Percentiles rank a stretch among this genome's conserved stretches.
Conservation (phyloP, 2,797 vertebrate species). For the Protosalanx chinensis region DNA sequence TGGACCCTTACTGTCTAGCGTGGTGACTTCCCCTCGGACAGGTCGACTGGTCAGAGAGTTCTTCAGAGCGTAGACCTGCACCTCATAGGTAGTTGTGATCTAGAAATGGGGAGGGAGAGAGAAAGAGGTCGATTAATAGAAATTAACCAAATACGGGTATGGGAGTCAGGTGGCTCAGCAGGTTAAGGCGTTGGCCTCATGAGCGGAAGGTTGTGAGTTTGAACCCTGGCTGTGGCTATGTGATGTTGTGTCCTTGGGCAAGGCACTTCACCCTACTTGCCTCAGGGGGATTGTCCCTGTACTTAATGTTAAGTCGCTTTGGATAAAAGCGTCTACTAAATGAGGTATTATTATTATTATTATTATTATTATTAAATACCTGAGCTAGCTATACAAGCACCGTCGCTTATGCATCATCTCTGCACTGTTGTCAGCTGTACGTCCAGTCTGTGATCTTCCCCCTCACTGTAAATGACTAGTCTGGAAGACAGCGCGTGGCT, state of each 20-base stretch:
- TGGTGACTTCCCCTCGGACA: constrained; percentile 82
- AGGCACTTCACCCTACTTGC: too few relatives aligned
- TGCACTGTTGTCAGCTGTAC: constrained; percentile 6
- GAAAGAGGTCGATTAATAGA: not conserved
- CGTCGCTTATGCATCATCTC: not conserved
- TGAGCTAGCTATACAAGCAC: too few relatives aligned
- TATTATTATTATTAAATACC: too few relatives aligned
- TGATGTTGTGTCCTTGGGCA: too few relatives aligned
- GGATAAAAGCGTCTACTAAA: too few relatives aligned
- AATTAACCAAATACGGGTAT: not conserved
- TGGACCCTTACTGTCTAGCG: constrained; percentile 85
- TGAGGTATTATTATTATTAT: too few relatives aligned
- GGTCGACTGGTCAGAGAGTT: constrained; percentile 88
- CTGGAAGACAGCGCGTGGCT: constrained; percentile 21
- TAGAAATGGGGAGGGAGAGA: constrained; percentile 43
- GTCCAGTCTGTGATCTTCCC: constrained; percentile 18
- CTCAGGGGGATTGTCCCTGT: too few relatives aligned
- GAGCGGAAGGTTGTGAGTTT: too few relatives aligned
- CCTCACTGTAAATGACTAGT: constrained; percentile 29
- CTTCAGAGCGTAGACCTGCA: constrained; percentile 89
- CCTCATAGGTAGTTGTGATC: constrained; percentile 92
- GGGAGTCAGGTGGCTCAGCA: not conserved
- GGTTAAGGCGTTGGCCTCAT: too few relatives aligned
- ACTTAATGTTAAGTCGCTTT: too few relatives aligned
- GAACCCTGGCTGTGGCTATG: too few relatives aligned